Evolutionary conservation across 2,888 invertebrate species (phyloP).

Genomic region (Scaptomyza caliginosa): DNA sequence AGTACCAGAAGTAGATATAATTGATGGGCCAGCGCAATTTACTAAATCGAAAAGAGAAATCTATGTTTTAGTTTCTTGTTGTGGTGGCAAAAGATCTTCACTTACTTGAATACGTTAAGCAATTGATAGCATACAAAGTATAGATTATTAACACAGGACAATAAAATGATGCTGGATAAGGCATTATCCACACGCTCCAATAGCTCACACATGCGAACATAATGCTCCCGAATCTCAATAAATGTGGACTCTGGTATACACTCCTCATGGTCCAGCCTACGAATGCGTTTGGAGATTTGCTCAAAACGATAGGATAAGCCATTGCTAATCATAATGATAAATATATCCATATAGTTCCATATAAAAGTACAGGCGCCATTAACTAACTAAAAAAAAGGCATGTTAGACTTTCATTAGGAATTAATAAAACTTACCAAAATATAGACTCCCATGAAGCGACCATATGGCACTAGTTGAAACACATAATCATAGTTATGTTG

Average conservation of each 20-base stretch:
- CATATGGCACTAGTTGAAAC: constrained; percentile 71
- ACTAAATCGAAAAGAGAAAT: constrained; percentile 43
- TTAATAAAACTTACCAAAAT: constrained; percentile 65
- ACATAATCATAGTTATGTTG: constrained; percentile 71
- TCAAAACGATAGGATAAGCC: constrained; percentile 88
- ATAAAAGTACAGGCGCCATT: constrained; percentile 85
- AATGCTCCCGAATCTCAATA: constrained; percentile 88
- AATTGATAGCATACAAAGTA: constrained; percentile 91
- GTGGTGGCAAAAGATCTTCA: background rate
- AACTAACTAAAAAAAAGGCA: constrained; percentile 43
- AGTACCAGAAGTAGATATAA: constrained; percentile 86
- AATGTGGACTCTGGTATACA: constrained; percentile 84
- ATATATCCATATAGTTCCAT: constrained; percentile 90
- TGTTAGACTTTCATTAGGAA: background rate
- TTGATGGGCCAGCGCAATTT: constrained; percentile 84
- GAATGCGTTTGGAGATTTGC: constrained; percentile 85
- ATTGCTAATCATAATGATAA: constrained; percentile 89
- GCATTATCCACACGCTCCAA: constrained; percentile 87
- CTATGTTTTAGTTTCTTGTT: background rate
- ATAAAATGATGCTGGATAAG: constrained; percentile 88
- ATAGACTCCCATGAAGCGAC: constrained; percentile 37
- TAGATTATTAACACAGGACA: constrained; percentile 89
- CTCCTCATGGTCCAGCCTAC: constrained; percentile 71
- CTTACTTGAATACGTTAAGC: constrained; percentile 85
- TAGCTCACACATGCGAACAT: constrained; percentile 87